A percentile compares a stretch with the other conserved stretches of the same genome.
Conservation (phyloP, 2,797 vertebrate genomes). For the Mus caroli region DNA sequence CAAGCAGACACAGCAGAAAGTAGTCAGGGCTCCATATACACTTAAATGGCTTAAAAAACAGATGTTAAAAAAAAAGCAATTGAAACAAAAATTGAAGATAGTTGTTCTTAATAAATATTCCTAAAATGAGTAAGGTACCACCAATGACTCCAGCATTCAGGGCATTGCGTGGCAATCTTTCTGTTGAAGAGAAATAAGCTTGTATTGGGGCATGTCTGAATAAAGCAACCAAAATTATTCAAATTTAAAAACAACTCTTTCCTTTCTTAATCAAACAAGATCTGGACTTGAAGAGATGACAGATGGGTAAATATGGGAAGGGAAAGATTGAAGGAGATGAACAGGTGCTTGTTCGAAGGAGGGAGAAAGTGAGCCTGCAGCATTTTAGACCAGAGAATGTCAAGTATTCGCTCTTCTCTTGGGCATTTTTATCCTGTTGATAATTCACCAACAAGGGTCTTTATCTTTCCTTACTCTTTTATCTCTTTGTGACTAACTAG, state of each 20-base stretch:
- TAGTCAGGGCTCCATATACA: slow-evolving; percentile 59
- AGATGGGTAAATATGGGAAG: too few species aligned
- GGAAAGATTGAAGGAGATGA: not conserved
- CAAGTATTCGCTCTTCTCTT: not conserved
- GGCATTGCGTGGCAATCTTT: not conserved
- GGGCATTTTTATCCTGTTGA: not conserved
- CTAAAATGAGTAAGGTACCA: slow-evolving; percentile 36
- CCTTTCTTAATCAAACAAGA: not conserved
- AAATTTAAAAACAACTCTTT: not conserved
- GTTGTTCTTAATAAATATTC: slow-evolving; percentile 48
- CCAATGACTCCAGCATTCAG: slow-evolving; percentile 9
- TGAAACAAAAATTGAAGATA: slow-evolving; percentile 54
- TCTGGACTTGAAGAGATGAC: not conserved
- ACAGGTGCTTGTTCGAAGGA: not conserved
- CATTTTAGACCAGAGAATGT: not conserved
- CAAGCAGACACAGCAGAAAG: slow-evolving; percentile 80
- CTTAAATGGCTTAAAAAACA: slow-evolving; percentile 77
- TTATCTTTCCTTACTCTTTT: not conserved
- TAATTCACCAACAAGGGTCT: not conserved
- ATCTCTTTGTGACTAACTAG: not conserved
- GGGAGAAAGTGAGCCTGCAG: not conserved
- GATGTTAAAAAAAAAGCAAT: slow-evolving; percentile 75
- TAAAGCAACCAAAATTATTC: not conserved
- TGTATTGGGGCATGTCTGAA: slow-evolving; percentile 16
- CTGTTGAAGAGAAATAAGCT: not conserved